Percentiles rank a stretch among this genome's conserved stretches.
phyloP scores from a whole-genome alignment of 2,113 vertebrate genomes.

The Leptocoma aspasia region DNA sequence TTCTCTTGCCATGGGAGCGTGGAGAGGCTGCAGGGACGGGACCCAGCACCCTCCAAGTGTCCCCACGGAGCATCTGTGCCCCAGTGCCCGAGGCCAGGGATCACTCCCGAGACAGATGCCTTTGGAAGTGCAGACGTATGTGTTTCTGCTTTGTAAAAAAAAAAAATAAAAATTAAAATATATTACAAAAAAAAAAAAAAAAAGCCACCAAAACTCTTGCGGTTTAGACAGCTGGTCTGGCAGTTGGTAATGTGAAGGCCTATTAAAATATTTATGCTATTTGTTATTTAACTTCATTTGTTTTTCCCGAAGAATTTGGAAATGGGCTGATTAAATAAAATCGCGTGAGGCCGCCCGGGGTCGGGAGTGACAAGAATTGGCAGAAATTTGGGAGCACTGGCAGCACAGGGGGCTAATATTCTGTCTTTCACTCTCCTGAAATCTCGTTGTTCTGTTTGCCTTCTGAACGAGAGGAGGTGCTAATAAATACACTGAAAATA shows the following conservation, averaged over 20 bases:
- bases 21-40: neutral
- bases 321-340: neutral
- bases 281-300: constrained; percentile 51
- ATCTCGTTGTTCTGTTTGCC: neutral
- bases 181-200: neutral
- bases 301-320: neutral
- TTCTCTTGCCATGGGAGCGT: fast-evolving
- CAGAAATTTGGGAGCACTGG: constrained; percentile 20
- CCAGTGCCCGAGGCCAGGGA: fast-evolving
- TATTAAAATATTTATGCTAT: constrained; percentile 62
- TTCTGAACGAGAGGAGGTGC: constrained; percentile 22
- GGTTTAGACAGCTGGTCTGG: constrained; percentile 51
- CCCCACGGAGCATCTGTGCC: fast-evolving
- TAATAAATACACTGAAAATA: constrained; percentile 57
- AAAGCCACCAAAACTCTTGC: neutral
- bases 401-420: neutral
- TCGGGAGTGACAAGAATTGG: constrained; percentile 12
- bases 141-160: neutral
- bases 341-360: neutral
- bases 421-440: neutral
- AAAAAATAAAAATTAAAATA: neutral
- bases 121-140: fast-evolving
- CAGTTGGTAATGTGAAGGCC: constrained; percentile 55
- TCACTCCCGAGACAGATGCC: neutral
- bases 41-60: neutral